Percentiles rank a stretch among this genome's conserved stretches.
Evolutionary conservation across 2,113 vertebrate species (phyloP).

Genomic region (Ceuthmochares aereus): DNA sequence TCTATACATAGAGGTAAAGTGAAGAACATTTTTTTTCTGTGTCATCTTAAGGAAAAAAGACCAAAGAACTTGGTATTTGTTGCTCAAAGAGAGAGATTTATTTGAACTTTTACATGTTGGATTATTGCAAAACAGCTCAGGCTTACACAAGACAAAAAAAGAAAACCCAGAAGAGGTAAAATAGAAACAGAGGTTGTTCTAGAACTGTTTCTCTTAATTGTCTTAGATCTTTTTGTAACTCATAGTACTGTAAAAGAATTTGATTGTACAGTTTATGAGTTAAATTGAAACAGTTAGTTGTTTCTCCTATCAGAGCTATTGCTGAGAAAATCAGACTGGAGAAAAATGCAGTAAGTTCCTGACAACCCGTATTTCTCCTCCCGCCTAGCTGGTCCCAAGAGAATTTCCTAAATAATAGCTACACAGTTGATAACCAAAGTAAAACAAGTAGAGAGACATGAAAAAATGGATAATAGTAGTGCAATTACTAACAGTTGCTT

Average conservation of each 20-base stretch:
- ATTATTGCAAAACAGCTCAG: neutral
- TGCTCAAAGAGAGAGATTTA: neutral
- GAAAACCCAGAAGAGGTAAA: neutral
- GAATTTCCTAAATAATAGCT: conserved; percentile 17
- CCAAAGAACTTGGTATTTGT: neutral
- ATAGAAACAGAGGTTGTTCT: neutral
- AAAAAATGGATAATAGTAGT: neutral
- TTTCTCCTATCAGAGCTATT: neutral
- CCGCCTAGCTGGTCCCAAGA: neutral
- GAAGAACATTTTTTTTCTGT: neutral
- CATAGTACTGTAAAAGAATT: neutral
- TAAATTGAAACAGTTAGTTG: neutral
- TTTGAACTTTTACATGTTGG: neutral
- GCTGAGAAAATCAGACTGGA: conserved; percentile 2
- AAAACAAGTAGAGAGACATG: neutral
- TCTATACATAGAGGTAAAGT: neutral
- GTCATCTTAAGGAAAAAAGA: neutral
- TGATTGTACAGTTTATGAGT: neutral
- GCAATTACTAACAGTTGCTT: neutral
- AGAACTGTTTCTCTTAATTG: neutral
- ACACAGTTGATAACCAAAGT: conserved; percentile 13
- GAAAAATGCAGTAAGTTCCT: neutral
- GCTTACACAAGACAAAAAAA: neutral
- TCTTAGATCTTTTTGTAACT: neutral
- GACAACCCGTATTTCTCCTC: neutral